Percentiles rank a stretch among this genome's conserved stretches.
Conservation (phyloP, 2,113 vertebrate genomes). For the Empidonax traillii region DNA sequence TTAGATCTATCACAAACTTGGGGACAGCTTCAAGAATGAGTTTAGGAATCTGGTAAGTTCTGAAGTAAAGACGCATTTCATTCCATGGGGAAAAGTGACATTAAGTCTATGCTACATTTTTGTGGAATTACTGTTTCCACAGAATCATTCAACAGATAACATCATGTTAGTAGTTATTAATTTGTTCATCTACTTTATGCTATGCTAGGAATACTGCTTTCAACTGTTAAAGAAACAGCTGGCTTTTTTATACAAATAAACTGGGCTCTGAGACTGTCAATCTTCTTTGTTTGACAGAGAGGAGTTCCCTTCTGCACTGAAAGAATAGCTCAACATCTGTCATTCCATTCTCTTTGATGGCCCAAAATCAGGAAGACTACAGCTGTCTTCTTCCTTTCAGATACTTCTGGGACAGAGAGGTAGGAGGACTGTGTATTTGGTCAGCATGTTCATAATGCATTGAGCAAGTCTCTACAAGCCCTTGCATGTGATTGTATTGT, state of each 20-base stretch:
- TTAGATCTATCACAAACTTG: neutral
- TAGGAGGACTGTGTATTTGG: constrained; percentile 59
- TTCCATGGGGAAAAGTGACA: neutral
- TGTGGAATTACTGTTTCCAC: constrained; percentile 40
- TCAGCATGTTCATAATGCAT: constrained; percentile 54
- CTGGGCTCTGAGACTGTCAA: constrained; percentile 72
- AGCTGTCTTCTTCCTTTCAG: constrained; percentile 78
- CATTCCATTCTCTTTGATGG: constrained; percentile 74
- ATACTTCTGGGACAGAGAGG: constrained; percentile 66
- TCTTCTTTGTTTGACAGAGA: constrained; percentile 76
- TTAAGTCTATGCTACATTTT: neutral
- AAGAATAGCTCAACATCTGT: constrained; percentile 80
- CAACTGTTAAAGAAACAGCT: constrained; percentile 75
- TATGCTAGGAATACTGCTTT: constrained; percentile 52
- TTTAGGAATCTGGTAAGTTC: neutral
- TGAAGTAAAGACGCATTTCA: neutral
- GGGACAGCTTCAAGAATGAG: neutral
- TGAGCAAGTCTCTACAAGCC: constrained; percentile 53
- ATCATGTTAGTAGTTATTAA: constrained; percentile 47
- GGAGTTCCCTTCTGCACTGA: constrained; percentile 71
- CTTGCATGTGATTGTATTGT: constrained; percentile 61
- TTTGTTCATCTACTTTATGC: constrained; percentile 54
- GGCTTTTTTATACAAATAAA: constrained; percentile 77
- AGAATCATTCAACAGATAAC: constrained; percentile 42
- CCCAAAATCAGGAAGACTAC: constrained; percentile 75